Conservation (phyloP, 2,113 vertebrate genomes). For the Cygnus buccinator region DNA sequence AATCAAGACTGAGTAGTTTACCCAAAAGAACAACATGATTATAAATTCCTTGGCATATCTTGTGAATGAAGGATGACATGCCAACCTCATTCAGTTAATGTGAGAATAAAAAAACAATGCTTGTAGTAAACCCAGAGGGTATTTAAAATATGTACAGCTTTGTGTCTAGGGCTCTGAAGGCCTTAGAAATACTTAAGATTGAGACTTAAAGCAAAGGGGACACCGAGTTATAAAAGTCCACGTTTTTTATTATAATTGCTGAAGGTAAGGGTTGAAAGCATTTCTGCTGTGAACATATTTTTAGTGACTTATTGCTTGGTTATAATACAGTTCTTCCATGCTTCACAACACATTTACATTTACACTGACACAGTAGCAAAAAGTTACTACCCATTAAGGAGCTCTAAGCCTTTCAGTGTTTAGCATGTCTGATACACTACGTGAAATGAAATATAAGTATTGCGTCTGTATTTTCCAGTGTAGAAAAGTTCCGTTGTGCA, state of each 20-base stretch:
- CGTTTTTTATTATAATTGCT: constrained; percentile 42
- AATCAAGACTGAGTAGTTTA: constrained; percentile 18
- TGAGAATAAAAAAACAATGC: constrained; percentile 28
- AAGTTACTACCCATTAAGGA: not conserved
- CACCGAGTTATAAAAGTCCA: constrained; percentile 1
- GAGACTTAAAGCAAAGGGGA: constrained; percentile 18
- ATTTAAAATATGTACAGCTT: constrained; percentile 48
- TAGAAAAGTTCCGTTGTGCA: not conserved
- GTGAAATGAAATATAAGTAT: not conserved
- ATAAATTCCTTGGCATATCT: not conserved
- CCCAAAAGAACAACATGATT: not conserved
- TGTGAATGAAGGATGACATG: not conserved
- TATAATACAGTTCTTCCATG: not conserved
- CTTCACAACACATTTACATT: constrained; percentile 35
- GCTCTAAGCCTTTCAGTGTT: constrained; percentile 18
- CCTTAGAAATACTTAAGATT: constrained; percentile 39
- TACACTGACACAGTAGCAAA: not conserved
- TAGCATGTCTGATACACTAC: not conserved
- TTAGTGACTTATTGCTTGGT: constrained; percentile 19
- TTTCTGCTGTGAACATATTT: constrained; percentile 14
- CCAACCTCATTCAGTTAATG: not conserved
- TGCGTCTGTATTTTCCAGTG: not conserved
- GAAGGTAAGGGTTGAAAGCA: constrained; percentile 35
- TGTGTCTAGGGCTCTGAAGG: constrained; percentile 16
- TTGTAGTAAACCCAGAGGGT: not conserved